Base-by-base conservation (phyloP, 2,888 invertebrate genomes). In the Cheilosia soror region DNA sequence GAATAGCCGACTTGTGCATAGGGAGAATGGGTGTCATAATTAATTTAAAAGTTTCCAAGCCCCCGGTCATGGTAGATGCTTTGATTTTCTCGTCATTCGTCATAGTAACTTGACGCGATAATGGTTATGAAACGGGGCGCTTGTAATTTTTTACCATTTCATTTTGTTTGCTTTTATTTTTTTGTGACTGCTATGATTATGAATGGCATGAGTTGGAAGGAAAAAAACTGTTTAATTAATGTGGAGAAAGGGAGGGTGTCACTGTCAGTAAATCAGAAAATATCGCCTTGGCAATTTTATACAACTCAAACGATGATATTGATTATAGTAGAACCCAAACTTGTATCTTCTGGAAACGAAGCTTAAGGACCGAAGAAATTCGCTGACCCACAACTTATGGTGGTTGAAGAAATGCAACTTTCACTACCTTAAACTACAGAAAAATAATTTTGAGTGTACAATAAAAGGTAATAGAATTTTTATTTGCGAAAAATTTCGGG, bases 21-120 rank as follows among this genome's bases (percentile, higher is more conserved):
- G 57, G 27, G 47, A 44, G 66, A 66, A 68, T 69, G 80, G 51
- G 80, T 63, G 81, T 81, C 81, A 81, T 81, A 81, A 81, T 81
- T 81, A 81, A 81, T 81, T 75, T 75, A 63, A 75, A 81, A 76
- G 81, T 81, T 76, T 81, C 25, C 57, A n/a, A 1, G 11, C 40
- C 37, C 57, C 40, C 15, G 15, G 37, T 1, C 5, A 27, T 37
- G 40, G 33, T 4, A 29, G 57, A 25, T 53, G 33, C 66, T 69
- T 62, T 77, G 75, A 66, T 66, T 76, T 60, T 13, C 13, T 42
- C 20, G 47, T 7, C 15, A 57, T 4, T 20, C 15, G 42, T 53
- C 60, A 40, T 49, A 57, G 69, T 57, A 25, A 40, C 55, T 55
- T 60, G 53, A 68, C 15, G 37, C 40, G n/a, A 42, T 63, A 20